phyloP scores from a whole-genome alignment of 2,888 invertebrate species.

The Melieria omissa region DNA sequence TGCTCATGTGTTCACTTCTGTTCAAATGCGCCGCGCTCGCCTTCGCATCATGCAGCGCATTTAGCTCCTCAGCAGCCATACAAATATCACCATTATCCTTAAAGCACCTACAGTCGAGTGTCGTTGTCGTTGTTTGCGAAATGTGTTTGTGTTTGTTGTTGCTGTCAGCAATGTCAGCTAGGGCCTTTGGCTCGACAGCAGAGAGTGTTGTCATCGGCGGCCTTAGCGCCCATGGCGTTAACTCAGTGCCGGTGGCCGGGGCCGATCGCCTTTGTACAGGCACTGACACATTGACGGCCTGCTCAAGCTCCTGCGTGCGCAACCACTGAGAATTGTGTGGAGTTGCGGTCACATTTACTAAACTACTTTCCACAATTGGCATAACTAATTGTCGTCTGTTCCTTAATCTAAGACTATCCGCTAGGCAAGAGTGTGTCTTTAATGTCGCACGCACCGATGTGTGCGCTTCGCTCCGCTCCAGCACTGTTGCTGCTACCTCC shows the following conservation, averaged over 20 bases:
- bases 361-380: constrained; percentile 49
- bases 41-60: not conserved
- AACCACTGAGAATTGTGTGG: too few relatives aligned
- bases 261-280: not conserved
- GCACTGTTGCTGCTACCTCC: not conserved
- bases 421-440: constrained; percentile 31
- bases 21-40: constrained; percentile 15
- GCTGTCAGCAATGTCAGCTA: constrained; percentile 16
- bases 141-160: constrained; percentile 37
- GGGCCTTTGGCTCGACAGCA: constrained; percentile 9
- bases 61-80: constrained; percentile 16
- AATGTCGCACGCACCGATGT: constrained; percentile 30
- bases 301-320: too few relatives aligned
- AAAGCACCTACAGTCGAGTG: constrained; percentile 61
- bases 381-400: constrained; percentile 55
- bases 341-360: too few relatives aligned
- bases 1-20: not conserved
- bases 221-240: not conserved
- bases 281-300: too few relatives aligned
- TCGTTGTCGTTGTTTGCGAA: constrained; percentile 58
- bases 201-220: constrained; percentile 29
- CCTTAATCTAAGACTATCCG: constrained; percentile 31
- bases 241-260: constrained; percentile 1
- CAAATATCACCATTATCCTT: constrained; percentile 60
- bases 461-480: constrained; percentile 33